Evolutionary conservation across 2,888 invertebrate genomes (phyloP).

Genomic region (Laothoe populi): DNA sequence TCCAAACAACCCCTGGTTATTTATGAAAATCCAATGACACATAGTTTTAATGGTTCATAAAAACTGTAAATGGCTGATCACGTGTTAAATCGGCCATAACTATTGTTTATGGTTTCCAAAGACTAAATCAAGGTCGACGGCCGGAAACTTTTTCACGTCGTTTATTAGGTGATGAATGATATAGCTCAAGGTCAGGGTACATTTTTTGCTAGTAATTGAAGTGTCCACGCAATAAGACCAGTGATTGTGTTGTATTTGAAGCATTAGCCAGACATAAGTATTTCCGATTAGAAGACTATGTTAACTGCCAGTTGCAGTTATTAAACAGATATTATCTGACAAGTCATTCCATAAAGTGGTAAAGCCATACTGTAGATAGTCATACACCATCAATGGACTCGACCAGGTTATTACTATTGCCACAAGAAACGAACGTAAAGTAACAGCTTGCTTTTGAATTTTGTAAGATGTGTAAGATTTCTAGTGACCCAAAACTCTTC

Average conservation of each 20-base stretch:
- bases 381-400: no score
- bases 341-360: no score
- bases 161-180: conserved; percentile 13
- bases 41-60: conserved; percentile 5
- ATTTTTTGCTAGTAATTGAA: not conserved
- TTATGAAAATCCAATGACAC: not conserved
- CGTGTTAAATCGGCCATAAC: conserved; percentile 23
- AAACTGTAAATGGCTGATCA: conserved; percentile 14
- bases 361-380: no score
- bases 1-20: not conserved
- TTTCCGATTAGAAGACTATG: no score
- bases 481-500: no score
- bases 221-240: not conserved
- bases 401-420: no score
- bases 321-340: no score
- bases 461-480: no score
- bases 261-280: no score
- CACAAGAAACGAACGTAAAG: no score
- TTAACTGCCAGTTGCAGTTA: no score
- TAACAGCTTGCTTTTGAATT: no score
- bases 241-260: not conserved
- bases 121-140: conserved; percentile 17
- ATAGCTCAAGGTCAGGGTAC: not conserved
- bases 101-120: conserved; percentile 11
- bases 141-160: conserved; percentile 6